Base-by-base conservation (phyloP, 2,888 invertebrate genomes). In the Spisula subtruncata region DNA sequence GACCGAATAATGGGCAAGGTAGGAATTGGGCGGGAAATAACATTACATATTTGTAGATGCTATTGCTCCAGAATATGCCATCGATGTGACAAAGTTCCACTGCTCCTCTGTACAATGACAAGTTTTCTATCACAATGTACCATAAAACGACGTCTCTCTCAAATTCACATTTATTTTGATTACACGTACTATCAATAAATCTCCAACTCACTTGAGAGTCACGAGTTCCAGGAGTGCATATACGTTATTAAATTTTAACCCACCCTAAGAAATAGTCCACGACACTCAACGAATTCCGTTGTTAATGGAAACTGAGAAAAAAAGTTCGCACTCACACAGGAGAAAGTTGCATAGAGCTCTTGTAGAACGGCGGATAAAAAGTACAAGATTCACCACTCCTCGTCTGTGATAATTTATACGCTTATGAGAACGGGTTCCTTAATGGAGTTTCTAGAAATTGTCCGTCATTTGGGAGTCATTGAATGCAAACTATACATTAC, bases 401-500 rank as follows among this genome's bases (percentile, higher is more conserved):
- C 75, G 85, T 51, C 75, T 29, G 48, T 5, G 79, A 54, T 85
- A 85, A 85, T 85, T 85, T 85, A 85, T 85, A 79, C 46, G 32
- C 48, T 41, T 79, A 35, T 20, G 14, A 20, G 85, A 71, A n/a
- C 75, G 79, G 29, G 48, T 85, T 85, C n/a, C 85, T 48, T 85
- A 85, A 85, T 85, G 85, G 85, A 79, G 32, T 75, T 85, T 79
- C 79, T 32, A 32, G 85, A 85, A 79, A 75, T 25, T 46, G 79
- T 25, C 18, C 16, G 71, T 81, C 66, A 71, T 81, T 18, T 20
- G 88, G 88, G 88, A 88, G 66, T 81, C 80, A 51, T 88, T 85
- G 81, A 46, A 66, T 82, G 32, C 79, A 35, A 81, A 81, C 81
- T 85, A 81, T 85, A 81, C 84, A 88, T 85, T 81, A 88, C 71